These are phyloP conservation scores for Callopanchax toddi DNA, from an alignment of 2,113 vertebrate genomes.

Conservation along the genomic window DNA sequence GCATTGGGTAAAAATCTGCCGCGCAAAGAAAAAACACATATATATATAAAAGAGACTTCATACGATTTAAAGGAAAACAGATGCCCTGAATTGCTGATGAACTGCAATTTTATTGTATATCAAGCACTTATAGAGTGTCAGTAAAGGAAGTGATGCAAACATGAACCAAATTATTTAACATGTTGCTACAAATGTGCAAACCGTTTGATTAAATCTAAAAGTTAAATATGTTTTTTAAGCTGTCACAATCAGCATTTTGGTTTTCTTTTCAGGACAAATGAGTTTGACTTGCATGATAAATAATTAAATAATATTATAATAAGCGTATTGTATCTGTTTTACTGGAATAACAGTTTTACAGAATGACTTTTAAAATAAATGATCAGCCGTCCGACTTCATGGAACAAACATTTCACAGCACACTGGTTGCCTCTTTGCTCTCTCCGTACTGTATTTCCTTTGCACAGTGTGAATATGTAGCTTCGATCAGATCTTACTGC, in stretches of 20 bases:
- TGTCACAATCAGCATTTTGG: too few species aligned
- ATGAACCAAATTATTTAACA: not conserved
- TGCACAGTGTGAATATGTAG: conserved; percentile 2
- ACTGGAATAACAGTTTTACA: too few species aligned
- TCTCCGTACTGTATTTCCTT: not conserved
- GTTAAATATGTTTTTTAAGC: too few species aligned
- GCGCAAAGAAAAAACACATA: not conserved
- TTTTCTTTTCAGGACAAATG: too few species aligned
- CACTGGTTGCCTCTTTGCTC: not conserved
- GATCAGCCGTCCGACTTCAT: not conserved
- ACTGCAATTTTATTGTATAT: not conserved
- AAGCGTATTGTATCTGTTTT: too few species aligned
- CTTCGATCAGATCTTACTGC: not conserved
- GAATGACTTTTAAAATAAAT: too few species aligned
- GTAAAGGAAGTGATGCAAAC: not conserved
- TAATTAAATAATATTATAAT: too few species aligned
- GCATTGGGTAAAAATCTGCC: not conserved
- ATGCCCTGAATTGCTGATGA: not conserved
- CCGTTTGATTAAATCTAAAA: too few species aligned
- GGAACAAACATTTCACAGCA: not conserved
- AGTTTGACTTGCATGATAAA: too few species aligned
- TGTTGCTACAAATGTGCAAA: not conserved
- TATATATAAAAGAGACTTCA: not conserved
- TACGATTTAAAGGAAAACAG: not conserved
- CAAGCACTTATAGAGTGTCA: not conserved